Percentiles rank a stretch among this genome's conserved stretches.
Evolutionary conservation across 2,888 invertebrate species (phyloP).

Genomic region (Apotomis betuletana): DNA sequence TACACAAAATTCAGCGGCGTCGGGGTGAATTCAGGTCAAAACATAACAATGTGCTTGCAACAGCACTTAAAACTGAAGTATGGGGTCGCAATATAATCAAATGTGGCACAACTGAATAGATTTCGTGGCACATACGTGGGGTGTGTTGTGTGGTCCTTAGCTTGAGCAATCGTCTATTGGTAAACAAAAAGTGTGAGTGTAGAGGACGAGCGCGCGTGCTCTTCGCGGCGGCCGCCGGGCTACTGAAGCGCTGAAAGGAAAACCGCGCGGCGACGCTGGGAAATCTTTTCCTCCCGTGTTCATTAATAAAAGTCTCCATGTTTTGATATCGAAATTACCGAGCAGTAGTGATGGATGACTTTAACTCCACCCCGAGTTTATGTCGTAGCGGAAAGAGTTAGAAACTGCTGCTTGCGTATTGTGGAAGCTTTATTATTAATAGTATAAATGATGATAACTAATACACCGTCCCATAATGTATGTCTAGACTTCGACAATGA

Average conservation of each 20-base stretch:
- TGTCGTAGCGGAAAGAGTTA: conserved; percentile 11
- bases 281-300: conserved; percentile 58
- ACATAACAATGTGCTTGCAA: conserved; percentile 35
- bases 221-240: conserved; percentile 70
- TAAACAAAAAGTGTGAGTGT: conserved; percentile 70
- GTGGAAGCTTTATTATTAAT: too few relatives aligned
- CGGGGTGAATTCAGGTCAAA: conserved; percentile 44
- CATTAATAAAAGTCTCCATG: conserved; percentile 42
- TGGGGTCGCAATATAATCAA: conserved; percentile 9
- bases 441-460: too few relatives aligned
- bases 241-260: conserved; percentile 62
- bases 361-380: conserved; percentile 6
- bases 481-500: too few relatives aligned
- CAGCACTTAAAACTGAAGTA: conserved; percentile 23
- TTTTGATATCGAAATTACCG: conserved; percentile 23
- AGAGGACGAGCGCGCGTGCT: conserved; percentile 57
- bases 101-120: conserved; percentile 25
- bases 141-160: conserved; percentile 65
- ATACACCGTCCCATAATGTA: too few relatives aligned
- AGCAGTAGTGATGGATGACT: conserved; percentile 26
- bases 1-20: conserved; percentile 10
- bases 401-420: background rate
- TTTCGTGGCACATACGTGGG: conserved; percentile 55
- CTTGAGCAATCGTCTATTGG: conserved; percentile 59
- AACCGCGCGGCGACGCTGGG: conserved; percentile 55